Conservation (phyloP, 2,113 vertebrate genomes). For the Todiramphus saurophagus region DNA sequence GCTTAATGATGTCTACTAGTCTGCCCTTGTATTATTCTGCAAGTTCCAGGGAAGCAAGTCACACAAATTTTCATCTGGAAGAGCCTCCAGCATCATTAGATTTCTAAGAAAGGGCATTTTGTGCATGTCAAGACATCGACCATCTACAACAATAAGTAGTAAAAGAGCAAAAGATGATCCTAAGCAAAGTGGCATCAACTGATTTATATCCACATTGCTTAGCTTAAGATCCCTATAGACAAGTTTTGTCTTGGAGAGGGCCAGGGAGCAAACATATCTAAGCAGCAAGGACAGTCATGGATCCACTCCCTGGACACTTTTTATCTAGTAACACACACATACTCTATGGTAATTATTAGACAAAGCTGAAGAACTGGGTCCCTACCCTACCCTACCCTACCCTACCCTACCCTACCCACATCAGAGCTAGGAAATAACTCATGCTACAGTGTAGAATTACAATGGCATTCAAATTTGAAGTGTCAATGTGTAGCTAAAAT, state of each 20-base stretch:
- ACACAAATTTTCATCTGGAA: neutral
- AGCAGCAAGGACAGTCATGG: neutral
- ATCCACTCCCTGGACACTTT: neutral
- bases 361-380: neutral
- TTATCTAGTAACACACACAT: neutral
- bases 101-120: neutral
- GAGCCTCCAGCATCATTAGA: neutral
- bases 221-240: neutral
- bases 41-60: neutral
- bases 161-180: neutral
- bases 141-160: neutral
- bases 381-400: rapidly evolving
- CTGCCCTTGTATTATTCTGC: neutral
- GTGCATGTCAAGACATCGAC: neutral
- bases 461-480: neutral
- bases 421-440: neutral
- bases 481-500: neutral
- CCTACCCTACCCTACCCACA: rapidly evolving
- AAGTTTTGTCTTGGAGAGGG: neutral
- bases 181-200: neutral
- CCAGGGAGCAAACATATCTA: neutral
- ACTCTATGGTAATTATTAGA: neutral
- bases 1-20: neutral
- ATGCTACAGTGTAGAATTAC: neutral
- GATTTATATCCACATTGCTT: neutral